Evolutionary conservation across 2,888 invertebrate species (phyloP), one percentile per base, ranked within the genome.

Genomic region (Axea sp.): DNA sequence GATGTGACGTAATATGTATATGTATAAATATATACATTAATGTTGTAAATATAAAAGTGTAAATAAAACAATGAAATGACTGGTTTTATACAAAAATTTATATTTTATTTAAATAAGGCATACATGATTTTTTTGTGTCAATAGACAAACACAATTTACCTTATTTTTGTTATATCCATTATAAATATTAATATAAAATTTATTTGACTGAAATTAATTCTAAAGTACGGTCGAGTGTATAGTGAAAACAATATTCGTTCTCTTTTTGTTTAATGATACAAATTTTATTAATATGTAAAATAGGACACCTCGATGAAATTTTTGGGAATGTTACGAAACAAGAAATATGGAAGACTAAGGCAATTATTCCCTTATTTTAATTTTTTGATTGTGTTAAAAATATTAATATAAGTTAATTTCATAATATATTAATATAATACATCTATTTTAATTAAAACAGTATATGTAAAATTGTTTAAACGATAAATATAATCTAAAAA

Each of bases 41-140:
- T 14, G 17, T 12, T 47, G 28, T 47, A 30, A 19, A 37, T 11
- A 9, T 57, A 4, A 26, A 47, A 35, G 3, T 41, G 26, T 45
- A 47, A 62, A 55, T 69, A 37, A 71, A 37, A 26, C 1, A 22
- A 31, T 7, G 2, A 19, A 35, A 6, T 1, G n/a, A 8, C 9
- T 17, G n/a, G 31, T 62, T 64, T 74, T 68, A 47, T 75, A 75
- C 14, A 73, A 71, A 60, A 76, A 60, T 64, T 39, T 35, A 43
- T 35, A 55, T 39, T 73, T 47, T 62, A 68, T 68, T 75, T 19
- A 53, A 19, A 39, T 62, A 65, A 68, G 71, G 67, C 60, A 65
- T 73, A 67, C 65, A 67, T 47, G 33, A 37, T 15, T 45, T 51
- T n/a, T 59, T 51, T 57, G 9, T 55, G 47, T 47, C 49, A 47